Evolutionary conservation across 2,888 invertebrate species (phyloP).

Genomic region (Tetragnatha montana): DNA sequence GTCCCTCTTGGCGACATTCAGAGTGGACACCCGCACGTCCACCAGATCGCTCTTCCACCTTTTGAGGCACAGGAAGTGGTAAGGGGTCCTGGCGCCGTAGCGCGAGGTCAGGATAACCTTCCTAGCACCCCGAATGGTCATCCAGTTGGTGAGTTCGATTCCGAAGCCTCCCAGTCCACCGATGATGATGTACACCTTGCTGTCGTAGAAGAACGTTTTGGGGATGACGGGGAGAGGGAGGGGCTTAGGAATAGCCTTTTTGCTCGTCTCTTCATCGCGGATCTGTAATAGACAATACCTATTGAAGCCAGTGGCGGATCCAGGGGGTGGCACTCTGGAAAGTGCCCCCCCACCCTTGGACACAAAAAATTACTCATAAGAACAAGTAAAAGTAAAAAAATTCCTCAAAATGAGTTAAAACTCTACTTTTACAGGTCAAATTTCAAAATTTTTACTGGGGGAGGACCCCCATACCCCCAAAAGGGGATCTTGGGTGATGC

Average conservation of each 20-base stretch:
- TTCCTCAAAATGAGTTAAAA: too few species aligned
- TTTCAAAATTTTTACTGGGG: too few species aligned
- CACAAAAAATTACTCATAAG: too few species aligned
- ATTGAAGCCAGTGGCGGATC: too few species aligned
- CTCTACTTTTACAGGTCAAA: too few species aligned
- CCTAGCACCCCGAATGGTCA: conserved; percentile 89
- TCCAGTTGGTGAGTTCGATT: conserved; percentile 92
- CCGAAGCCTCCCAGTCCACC: conserved; percentile 97
- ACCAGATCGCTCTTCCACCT: conserved; percentile 82
- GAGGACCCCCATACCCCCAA: too few species aligned
- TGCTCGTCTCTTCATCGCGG: conserved; percentile 84
- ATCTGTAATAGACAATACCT: conserved; percentile 77
- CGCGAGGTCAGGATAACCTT: conserved; percentile 91
- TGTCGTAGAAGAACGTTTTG: conserved; percentile 83
- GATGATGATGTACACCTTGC: conserved; percentile 78
- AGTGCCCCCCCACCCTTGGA: too few species aligned
- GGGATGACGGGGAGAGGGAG: conserved; percentile 85
- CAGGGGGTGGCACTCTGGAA: too few species aligned
- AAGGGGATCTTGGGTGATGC: too few species aligned
- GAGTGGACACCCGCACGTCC: conserved; percentile 82
- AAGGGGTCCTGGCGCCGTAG: conserved; percentile 92
- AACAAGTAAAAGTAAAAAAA: too few species aligned
- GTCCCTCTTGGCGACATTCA: conserved; percentile 83
- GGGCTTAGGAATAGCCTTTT: conserved; percentile 53
- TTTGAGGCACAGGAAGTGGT: conserved; percentile 89